A percentile compares a stretch with the other conserved stretches of the same genome.
Evolutionary conservation across 1,140 invertebrate species (phyloP).

Genomic region (Eubasilissa regina): DNA sequence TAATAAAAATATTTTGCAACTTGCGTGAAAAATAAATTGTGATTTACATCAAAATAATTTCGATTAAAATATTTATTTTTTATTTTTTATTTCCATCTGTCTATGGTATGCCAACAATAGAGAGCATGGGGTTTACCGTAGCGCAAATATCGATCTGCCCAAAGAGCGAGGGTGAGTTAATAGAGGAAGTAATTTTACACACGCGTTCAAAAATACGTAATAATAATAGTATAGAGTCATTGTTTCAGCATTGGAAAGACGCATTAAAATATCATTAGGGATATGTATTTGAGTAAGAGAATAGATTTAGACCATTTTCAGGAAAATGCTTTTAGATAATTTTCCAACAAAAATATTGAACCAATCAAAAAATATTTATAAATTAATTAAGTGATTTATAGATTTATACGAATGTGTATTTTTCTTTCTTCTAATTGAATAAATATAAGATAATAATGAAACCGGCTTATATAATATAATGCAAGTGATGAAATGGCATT

Average conservation of each 20-base stretch:
- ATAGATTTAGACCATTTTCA: not conserved
- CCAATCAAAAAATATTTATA: too few relatives aligned
- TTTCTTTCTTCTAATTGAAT: too few relatives aligned
- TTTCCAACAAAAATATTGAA: too few relatives aligned
- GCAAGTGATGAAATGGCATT: too few relatives aligned
- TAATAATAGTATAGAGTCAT: constrained; percentile 5
- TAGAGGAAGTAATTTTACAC: constrained; percentile 41
- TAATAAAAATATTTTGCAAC: not conserved
- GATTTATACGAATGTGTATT: too few relatives aligned
- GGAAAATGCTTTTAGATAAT: not conserved
- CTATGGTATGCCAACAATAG: constrained; percentile 51
- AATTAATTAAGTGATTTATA: too few relatives aligned
- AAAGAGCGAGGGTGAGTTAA: constrained; percentile 56
- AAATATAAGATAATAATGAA: too few relatives aligned
- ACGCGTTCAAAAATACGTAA: constrained; percentile 45
- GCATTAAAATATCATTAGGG: constrained; percentile 32
- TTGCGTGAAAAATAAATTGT: constrained; percentile 10
- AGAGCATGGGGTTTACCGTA: constrained; percentile 46
- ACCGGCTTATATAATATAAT: too few relatives aligned
- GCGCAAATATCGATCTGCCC: constrained; percentile 58
- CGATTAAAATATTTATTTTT: not conserved
- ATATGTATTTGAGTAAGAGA: constrained; percentile 4
- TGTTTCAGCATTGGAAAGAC: constrained; percentile 21
- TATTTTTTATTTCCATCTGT: not conserved
- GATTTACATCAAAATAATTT: not conserved